Evolutionary conservation across 1,140 invertebrate genomes (phyloP).

Genomic region (Penaeus chinensis): DNA sequence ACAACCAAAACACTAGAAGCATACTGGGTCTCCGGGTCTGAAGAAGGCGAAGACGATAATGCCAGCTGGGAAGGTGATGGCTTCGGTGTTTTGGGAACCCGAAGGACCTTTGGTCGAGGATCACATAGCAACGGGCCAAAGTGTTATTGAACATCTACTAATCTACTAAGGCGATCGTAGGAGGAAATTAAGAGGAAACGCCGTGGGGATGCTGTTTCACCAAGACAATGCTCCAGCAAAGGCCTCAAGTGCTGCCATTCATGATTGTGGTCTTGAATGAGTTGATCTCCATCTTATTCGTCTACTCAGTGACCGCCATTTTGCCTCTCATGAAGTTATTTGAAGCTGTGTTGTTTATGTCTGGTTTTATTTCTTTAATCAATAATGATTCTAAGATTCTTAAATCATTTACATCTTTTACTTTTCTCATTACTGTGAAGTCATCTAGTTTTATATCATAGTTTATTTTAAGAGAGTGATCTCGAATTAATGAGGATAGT

Average conservation of each 20-base stretch:
- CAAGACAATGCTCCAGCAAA: constrained; percentile 15
- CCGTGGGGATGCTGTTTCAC: constrained; percentile 7
- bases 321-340: too few relatives aligned
- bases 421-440: too few relatives aligned
- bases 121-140: background rate
- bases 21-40: background rate
- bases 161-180: background rate
- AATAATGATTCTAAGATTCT: too few relatives aligned
- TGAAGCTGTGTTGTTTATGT: too few relatives aligned
- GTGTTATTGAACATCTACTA: background rate
- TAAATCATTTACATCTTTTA: too few relatives aligned
- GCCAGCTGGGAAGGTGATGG: constrained; percentile 23
- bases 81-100: background rate
- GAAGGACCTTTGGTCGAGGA: background rate
- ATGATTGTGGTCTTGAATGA: background rate
- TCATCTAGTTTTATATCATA: too few relatives aligned
- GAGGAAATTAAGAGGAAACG: constrained; percentile 18
- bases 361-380: too few relatives aligned
- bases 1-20: constrained; percentile 4
- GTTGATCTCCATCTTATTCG: too few relatives aligned
- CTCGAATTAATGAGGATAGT: too few relatives aligned
- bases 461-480: too few relatives aligned
- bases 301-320: too few relatives aligned
- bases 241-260: background rate
- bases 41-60: constrained; percentile 16